Conservation (phyloP, 2,797 vertebrate genomes). For the Phataginus tetradactyla region DNA sequence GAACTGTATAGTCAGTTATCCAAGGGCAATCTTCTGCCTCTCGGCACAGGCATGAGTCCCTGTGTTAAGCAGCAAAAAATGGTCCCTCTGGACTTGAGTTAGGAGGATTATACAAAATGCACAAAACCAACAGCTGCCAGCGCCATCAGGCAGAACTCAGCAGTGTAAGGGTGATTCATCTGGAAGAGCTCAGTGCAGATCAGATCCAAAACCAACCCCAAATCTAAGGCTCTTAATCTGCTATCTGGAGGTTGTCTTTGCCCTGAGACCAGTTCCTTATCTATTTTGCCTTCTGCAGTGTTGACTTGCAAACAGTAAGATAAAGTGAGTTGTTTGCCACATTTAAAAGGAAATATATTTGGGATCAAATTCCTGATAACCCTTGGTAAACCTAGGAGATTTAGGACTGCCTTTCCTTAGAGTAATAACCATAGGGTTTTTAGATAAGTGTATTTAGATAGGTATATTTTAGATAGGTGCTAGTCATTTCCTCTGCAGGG, state of each 20-base stretch:
- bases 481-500: background rate
- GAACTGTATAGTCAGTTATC: background rate
- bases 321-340: background rate
- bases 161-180: background rate
- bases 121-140: background rate
- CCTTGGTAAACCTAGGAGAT: rapidly evolving
- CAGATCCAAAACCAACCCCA: background rate
- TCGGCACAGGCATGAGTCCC: background rate
- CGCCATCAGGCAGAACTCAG: background rate
- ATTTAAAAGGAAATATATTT: background rate
- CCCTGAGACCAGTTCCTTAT: background rate
- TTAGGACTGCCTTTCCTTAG: rapidly evolving
- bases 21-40: background rate
- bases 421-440: rapidly evolving
- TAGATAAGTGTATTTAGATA: background rate
- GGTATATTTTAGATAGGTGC: no score
- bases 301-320: background rate
- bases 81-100: background rate
- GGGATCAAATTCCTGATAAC: no score
- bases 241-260: background rate
- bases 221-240: background rate
- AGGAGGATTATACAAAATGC: background rate
- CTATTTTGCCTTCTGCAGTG: rapidly evolving
- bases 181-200: background rate
- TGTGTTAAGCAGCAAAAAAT: background rate